Evolutionary conservation across 1,140 invertebrate genomes (phyloP).

Genomic region (Vollenhovia emeryi): DNA sequence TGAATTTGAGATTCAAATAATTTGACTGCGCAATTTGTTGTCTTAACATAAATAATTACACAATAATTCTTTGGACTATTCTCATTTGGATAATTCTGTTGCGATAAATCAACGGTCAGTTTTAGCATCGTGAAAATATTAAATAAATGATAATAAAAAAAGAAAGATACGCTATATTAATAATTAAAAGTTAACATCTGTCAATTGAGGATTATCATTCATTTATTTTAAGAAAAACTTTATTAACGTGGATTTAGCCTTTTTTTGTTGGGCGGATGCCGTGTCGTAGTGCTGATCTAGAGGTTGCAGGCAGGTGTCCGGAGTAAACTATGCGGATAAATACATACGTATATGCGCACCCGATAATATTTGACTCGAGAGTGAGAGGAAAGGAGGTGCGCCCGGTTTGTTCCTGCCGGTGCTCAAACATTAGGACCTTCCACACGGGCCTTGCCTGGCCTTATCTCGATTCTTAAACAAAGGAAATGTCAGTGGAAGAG

Average conservation of each 20-base stretch:
- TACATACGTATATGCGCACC: constrained; percentile 30
- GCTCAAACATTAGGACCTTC: constrained; percentile 67
- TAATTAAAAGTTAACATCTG: not conserved
- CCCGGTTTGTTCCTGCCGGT: constrained; percentile 72
- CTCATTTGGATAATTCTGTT: too few species aligned
- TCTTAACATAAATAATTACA: not conserved
- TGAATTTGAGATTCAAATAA: not conserved
- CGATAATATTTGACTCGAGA: constrained; percentile 69
- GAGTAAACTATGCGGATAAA: constrained; percentile 60
- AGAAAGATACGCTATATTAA: not conserved
- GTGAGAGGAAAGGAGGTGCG: constrained; percentile 68
- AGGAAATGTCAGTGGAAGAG: constrained; percentile 62
- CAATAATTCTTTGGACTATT: not conserved
- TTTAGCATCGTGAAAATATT: not conserved
- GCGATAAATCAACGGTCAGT: not conserved
- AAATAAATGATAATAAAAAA: not conserved
- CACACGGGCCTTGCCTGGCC: constrained; percentile 15
- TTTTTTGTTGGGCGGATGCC: not conserved
- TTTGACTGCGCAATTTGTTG: not conserved
- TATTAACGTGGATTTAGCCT: not conserved
- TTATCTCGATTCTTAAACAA: constrained; percentile 76
- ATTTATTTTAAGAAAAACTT: not conserved
- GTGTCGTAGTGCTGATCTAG: constrained; percentile 21
- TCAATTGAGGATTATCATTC: not conserved
- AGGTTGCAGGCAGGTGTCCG: constrained; percentile 43